phyloP scores from a whole-genome alignment of 1,140 invertebrate species.

The Melitaea cinxia region DNA sequence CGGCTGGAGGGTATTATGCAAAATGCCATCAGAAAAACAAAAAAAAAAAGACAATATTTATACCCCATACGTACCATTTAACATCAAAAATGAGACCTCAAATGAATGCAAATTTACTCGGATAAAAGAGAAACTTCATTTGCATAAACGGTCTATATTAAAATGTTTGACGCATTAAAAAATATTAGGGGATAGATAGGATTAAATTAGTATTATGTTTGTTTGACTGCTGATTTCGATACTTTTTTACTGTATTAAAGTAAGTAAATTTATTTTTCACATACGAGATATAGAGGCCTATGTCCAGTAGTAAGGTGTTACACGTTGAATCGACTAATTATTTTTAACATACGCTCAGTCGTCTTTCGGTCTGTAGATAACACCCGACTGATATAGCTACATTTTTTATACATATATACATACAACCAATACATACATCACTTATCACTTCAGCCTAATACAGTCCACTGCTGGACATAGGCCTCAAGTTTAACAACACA shows the following conservation, averaged over 20 bases:
- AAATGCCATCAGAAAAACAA: constrained; percentile 54
- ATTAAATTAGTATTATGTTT: neutral
- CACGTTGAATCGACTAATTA: too few relatives aligned
- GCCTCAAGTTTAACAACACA: too few relatives aligned
- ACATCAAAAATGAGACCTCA: constrained; percentile 62
- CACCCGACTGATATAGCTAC: too few relatives aligned
- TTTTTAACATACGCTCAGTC: too few relatives aligned
- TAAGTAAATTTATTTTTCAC: too few relatives aligned
- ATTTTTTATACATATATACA: too few relatives aligned
- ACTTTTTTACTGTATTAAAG: neutral
- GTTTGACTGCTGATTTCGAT: neutral
- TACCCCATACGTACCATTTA: constrained; percentile 68
- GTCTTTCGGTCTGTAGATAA: too few relatives aligned
- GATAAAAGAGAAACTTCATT: constrained; percentile 59
- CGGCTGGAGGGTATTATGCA: constrained; percentile 54
- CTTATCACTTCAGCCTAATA: too few relatives aligned
- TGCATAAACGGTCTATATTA: constrained; percentile 70
- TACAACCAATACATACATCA: too few relatives aligned
- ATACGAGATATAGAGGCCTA: too few relatives aligned
- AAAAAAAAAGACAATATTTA: constrained; percentile 68
- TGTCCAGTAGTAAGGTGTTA: too few relatives aligned
- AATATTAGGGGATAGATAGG: constrained; percentile 41
- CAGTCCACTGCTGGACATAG: too few relatives aligned
- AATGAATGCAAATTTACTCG: constrained; percentile 69
- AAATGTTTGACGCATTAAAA: constrained; percentile 59